Evolutionary conservation across 2,888 invertebrate species (phyloP).

Genomic region (Xestia xanthographa): DNA sequence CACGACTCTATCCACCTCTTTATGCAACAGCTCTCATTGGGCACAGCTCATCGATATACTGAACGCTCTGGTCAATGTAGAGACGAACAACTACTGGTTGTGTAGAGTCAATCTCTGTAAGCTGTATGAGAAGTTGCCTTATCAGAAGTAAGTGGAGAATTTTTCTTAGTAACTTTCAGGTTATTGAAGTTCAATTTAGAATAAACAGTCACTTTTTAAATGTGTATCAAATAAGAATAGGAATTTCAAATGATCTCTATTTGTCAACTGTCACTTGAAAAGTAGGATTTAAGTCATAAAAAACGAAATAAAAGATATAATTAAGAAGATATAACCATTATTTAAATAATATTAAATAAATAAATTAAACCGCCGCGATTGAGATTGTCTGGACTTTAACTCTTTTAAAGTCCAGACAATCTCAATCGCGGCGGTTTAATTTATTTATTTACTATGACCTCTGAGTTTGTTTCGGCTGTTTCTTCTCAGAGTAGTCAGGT

Average conservation of each 20-base stretch:
- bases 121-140: constrained; percentile 84
- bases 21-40: constrained; percentile 92
- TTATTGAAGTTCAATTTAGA: neutral
- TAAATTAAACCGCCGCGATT: no score
- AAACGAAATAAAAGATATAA: no score
- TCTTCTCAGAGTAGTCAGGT: no score
- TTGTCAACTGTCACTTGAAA: neutral
- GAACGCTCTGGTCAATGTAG: constrained; percentile 91
- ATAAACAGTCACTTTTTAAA: neutral
- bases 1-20: constrained; percentile 88
- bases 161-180: neutral
- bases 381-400: no score
- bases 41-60: constrained; percentile 90
- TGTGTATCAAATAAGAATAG: neutral
- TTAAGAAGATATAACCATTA: no score
- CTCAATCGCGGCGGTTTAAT: no score
- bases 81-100: constrained; percentile 95
- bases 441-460: no score
- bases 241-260: neutral
- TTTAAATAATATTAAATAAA: no score
- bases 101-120: constrained; percentile 92
- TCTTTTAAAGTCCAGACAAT: no score
- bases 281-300: neutral
- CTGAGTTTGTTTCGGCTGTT: no score
- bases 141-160: constrained; percentile 79